These are phyloP conservation scores for Gryllus bimaculatus DNA, from an alignment of 1,140 invertebrate species.

Conservation along the genomic window DNA sequence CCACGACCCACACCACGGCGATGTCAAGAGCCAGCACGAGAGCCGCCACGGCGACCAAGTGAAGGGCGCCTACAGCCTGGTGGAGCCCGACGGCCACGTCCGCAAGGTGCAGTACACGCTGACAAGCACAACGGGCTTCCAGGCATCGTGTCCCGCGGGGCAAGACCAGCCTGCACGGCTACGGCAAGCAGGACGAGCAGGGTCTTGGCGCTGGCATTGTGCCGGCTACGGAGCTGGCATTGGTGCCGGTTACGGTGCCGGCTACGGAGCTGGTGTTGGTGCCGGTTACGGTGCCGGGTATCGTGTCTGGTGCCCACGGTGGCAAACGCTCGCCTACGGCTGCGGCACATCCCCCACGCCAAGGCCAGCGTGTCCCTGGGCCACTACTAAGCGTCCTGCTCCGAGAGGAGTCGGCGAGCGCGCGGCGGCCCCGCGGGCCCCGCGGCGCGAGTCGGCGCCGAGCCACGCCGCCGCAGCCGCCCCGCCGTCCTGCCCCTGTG, in stretches of 20 bases:
- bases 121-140: constrained; percentile 25
- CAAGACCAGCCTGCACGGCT: not conserved
- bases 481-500: no score
- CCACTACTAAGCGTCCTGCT: no score
- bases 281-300: no score
- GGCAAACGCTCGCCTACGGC: no score
- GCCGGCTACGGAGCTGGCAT: no score
- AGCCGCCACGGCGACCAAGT: constrained; percentile 24
- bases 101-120: constrained; percentile 23
- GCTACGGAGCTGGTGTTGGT: no score
- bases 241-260: no score
- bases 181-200: not conserved
- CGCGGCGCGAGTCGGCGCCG: not conserved
- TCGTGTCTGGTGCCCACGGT: no score
- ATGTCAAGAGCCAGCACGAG: constrained; percentile 27
- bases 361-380: no score
- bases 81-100: constrained; percentile 28
- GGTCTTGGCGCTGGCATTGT: not conserved
- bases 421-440: not conserved
- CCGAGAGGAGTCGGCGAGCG: no score
- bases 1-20: constrained; percentile 22
- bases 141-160: constrained; percentile 21
- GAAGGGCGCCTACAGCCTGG: constrained; percentile 25
- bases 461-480: not conserved
- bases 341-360: no score